A percentile compares a stretch with the other conserved stretches of the same genome.
Evolutionary conservation across 2,888 invertebrate species (phyloP).

Genomic region (Parasteatoda lunata): DNA sequence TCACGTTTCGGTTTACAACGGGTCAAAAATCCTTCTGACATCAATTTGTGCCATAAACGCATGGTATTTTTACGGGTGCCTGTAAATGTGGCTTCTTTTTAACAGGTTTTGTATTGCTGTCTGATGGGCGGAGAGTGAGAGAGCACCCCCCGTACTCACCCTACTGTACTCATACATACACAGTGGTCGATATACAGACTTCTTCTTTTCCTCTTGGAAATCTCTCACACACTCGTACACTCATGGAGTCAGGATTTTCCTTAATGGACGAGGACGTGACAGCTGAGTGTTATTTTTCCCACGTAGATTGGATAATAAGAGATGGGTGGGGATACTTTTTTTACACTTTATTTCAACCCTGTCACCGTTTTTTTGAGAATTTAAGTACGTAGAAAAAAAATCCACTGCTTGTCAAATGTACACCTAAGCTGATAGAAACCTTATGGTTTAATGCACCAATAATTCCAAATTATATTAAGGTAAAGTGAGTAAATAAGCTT

Average conservation of each 20-base stretch:
- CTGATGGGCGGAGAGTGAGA: background rate
- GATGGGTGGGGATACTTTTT: constrained; percentile 5
- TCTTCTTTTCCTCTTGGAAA: constrained; percentile 9
- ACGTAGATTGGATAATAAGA: constrained; percentile 60
- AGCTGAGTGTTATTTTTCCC: constrained; percentile 58
- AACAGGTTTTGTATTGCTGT: constrained; percentile 26
- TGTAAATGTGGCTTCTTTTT: constrained; percentile 12
- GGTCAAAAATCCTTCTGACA: constrained; percentile 56
- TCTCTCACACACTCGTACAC: constrained; percentile 13
- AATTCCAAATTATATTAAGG: too few species aligned
- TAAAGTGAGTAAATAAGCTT: too few species aligned
- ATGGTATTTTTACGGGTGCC: constrained; percentile 34
- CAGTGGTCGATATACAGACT: constrained; percentile 38
- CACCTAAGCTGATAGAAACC: too few species aligned
- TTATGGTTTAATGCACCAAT: too few species aligned
- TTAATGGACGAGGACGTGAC: constrained; percentile 62
- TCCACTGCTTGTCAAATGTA: constrained; percentile 12
- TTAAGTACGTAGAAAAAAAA: constrained; percentile 12
- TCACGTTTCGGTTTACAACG: constrained; percentile 36
- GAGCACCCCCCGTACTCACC: constrained; percentile 1
- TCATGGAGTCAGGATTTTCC: constrained; percentile 19
- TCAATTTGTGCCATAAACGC: constrained; percentile 51
- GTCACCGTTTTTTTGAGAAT: constrained; percentile 11
- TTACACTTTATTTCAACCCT: background rate
- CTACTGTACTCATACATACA: background rate